These are phyloP conservation scores for Zootoca vivipara DNA, from an alignment of 2,113 vertebrate species.

Conservation along the genomic window DNA sequence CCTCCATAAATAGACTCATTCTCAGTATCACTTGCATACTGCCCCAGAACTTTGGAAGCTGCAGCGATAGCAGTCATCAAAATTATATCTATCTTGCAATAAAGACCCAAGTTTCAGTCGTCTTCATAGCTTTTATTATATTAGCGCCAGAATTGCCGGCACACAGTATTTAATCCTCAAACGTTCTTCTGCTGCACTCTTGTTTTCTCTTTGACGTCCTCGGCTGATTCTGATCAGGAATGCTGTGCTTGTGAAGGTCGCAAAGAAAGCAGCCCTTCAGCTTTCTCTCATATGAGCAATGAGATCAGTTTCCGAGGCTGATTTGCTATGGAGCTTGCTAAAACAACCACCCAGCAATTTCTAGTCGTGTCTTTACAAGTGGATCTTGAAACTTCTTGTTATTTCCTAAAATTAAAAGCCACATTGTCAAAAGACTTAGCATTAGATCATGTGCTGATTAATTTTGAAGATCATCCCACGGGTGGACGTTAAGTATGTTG, in stretches of 20 bases:
- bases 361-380: constrained; percentile 39
- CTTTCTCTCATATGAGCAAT: background rate
- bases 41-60: background rate
- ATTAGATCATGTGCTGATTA: constrained; percentile 32
- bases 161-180: background rate
- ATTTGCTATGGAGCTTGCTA: background rate
- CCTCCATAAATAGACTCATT: background rate
- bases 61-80: background rate
- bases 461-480: constrained; percentile 45
- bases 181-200: background rate
- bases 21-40: background rate
- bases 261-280: background rate
- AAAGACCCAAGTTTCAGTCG: background rate
- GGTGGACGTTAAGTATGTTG: constrained; percentile 22
- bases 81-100: background rate
- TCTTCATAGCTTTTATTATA: background rate
- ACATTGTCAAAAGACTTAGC: constrained; percentile 32
- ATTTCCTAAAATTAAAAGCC: constrained; percentile 32
- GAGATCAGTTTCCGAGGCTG: constrained; percentile 26
- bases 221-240: constrained; percentile 27
- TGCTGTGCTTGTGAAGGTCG: constrained; percentile 6
- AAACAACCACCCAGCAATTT: constrained; percentile 25
- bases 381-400: constrained; percentile 8
- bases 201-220: constrained; percentile 19
- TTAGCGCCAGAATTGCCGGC: background rate